A percentile compares a stretch with the other conserved stretches of the same genome.
phyloP scores from a whole-genome alignment of 2,888 invertebrate species.

The Drosophila quinaria region DNA sequence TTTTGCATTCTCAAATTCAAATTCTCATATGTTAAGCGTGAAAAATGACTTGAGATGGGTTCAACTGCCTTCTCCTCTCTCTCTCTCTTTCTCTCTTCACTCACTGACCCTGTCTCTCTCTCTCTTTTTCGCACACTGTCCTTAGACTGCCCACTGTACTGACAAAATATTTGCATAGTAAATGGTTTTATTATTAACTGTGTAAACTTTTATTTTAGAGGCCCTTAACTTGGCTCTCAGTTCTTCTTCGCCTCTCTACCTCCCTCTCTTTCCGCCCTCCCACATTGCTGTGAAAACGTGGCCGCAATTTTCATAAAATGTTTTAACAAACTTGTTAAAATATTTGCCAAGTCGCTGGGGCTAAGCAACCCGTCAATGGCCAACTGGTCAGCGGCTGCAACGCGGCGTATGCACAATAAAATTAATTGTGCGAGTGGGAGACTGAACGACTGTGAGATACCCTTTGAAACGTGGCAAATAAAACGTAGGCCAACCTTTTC shows the following conservation, averaged over 20 bases:
- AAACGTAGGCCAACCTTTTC: too few species aligned
- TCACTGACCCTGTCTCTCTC: too few species aligned
- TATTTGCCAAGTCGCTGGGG: conserved; percentile 63
- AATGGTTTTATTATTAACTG: conserved; percentile 80
- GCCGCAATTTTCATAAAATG: conserved; percentile 71
- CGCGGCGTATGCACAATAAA: conserved; percentile 42
- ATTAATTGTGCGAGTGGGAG: neutral
- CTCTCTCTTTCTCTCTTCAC: neutral
- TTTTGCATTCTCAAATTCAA: conserved; percentile 55
- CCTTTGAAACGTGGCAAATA: neutral
- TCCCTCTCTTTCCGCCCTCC: neutral
- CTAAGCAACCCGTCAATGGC: conserved; percentile 40
- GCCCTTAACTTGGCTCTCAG: conserved; percentile 6
- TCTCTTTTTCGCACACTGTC: neutral
- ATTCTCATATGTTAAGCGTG: conserved; percentile 71
- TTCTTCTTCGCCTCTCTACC: neutral
- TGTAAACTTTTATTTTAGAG: conserved; percentile 68
- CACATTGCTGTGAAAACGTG: conserved; percentile 14
- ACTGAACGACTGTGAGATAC: conserved; percentile 9
- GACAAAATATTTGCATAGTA: conserved; percentile 78
- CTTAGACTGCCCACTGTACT: conserved; percentile 14
- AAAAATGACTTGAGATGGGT: conserved; percentile 68
- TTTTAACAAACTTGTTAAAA: conserved; percentile 76
- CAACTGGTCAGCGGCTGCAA: conserved; percentile 44
- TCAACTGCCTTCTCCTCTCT: conserved; percentile 13